A percentile compares a stretch with the other conserved stretches of the same genome.
phyloP scores from a whole-genome alignment of 1,140 invertebrate species.

The Lucilia cuprina region DNA sequence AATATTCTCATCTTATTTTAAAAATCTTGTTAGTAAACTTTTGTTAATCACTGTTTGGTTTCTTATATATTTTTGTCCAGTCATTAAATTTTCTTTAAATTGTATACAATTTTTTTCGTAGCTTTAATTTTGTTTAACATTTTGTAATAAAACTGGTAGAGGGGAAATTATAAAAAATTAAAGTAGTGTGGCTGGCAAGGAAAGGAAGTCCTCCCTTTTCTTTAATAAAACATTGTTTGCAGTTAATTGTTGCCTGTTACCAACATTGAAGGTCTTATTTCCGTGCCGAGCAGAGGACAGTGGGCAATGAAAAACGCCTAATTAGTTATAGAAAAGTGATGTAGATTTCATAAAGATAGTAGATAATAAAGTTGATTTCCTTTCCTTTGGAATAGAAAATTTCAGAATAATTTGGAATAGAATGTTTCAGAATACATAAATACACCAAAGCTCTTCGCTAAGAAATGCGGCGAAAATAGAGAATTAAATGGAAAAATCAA shows the following conservation, averaged over 20 bases:
- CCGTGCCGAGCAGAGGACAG: background rate
- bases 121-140: background rate
- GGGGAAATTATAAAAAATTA: background rate
- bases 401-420: no score
- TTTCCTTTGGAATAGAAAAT: no score
- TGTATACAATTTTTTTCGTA: background rate
- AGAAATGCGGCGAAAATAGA: no score
- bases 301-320: no score
- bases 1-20: no score
- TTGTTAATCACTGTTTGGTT: background rate
- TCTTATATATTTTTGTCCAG: background rate
- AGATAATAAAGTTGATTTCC: no score
- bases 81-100: constrained; percentile 4
- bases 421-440: no score
- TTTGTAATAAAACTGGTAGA: background rate
- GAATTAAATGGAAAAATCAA: no score
- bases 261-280: background rate
- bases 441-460: no score
- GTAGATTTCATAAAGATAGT: no score
- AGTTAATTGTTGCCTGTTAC: constrained; percentile 25
- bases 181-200: background rate
- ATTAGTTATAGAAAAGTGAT: no score
- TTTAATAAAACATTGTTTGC: constrained; percentile 2
- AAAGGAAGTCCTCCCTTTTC: background rate
- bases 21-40: no score